Percentiles rank a stretch among this genome's conserved stretches.
phyloP scores from a whole-genome alignment of 1,140 invertebrate genomes.

The Eufriesea mexicana region DNA sequence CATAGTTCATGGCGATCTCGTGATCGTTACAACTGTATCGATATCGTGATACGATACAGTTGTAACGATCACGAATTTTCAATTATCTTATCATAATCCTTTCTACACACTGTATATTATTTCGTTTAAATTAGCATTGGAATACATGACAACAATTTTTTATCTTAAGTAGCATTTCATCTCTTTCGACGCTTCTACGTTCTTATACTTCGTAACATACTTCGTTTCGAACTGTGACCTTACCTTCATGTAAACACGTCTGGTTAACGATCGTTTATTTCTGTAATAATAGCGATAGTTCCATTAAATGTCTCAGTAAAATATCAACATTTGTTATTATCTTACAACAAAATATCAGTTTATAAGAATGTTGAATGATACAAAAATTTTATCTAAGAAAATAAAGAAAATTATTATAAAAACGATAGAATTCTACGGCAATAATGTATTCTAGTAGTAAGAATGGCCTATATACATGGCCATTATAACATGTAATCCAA shows the following conservation, averaged over 20 bases:
- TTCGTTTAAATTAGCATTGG: background rate
- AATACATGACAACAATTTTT: background rate
- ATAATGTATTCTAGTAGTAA: too few relatives aligned
- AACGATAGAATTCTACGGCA: background rate
- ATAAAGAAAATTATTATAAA: too few relatives aligned
- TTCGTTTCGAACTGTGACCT: slow-evolving; percentile 3
- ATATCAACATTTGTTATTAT: background rate
- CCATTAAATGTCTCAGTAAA: background rate
- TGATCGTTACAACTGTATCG: background rate
- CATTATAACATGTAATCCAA: too few relatives aligned
- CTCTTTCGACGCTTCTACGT: background rate
- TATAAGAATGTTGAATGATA: background rate
- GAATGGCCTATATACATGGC: too few relatives aligned
- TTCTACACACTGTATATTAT: too few relatives aligned
- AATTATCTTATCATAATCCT: background rate
- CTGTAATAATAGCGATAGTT: background rate
- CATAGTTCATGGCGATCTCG: background rate
- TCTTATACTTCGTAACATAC: background rate
- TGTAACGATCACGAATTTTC: too few relatives aligned
- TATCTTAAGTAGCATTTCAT: background rate
- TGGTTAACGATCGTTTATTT: background rate
- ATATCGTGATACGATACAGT: background rate
- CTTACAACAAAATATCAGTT: background rate
- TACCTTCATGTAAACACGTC: slow-evolving; percentile 31
- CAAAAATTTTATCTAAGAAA: too few relatives aligned